Base-by-base conservation (phyloP, 2,113 vertebrate genomes). In the Condylura cristata region DNA sequence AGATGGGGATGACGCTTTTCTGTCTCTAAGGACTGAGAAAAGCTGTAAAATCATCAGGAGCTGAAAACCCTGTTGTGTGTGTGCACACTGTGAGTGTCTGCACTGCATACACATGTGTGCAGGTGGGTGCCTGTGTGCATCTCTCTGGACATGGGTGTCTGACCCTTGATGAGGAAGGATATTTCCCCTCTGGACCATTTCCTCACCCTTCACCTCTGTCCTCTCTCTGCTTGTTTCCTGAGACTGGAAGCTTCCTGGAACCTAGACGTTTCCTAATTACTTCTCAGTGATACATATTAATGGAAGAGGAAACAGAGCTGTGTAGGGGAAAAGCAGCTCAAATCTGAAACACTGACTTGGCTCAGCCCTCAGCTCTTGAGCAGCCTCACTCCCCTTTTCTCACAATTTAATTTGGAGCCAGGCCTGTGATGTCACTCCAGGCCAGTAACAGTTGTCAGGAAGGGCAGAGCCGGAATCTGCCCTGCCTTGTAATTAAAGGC, bases 401-500 rank as follows among this genome's bases (percentile, higher is more conserved):
- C 11, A 17, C 34, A n/a, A 18, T 75, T 63, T 74, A 61, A 18
- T 20, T 80, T 66, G 44, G 65, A 93, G 66, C 74, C 46, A 88
- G 78, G 44, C 75, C 51, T 84, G 13, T 1, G 22, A 18, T 60
- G 65, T 89, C n/a, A 8, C 68, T 66, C 26, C 3, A 30, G 46
- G 34, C 26, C 60, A n/a, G 46, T 24, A 0, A 6, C 20, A 53
- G 37, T 16, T 46, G 66, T 90, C 34, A 68, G 56, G n/a, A 87
- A 89, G 85, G 39, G 32, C 30, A 93, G 48, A 68, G 44, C 12
- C 7, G 0, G 5, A 70, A 34, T 28, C 78, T 8, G 17, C 34
- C 37, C 44, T 74, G 65, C 91, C 75, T 88, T n/a, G 3, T 41
- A 81, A 86, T 88, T 84, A 88, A 28, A 68, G 44, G 16, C n/a